phyloP scores from a whole-genome alignment of 2,113 vertebrate species.

The Syngnathoides biaculeatus region DNA sequence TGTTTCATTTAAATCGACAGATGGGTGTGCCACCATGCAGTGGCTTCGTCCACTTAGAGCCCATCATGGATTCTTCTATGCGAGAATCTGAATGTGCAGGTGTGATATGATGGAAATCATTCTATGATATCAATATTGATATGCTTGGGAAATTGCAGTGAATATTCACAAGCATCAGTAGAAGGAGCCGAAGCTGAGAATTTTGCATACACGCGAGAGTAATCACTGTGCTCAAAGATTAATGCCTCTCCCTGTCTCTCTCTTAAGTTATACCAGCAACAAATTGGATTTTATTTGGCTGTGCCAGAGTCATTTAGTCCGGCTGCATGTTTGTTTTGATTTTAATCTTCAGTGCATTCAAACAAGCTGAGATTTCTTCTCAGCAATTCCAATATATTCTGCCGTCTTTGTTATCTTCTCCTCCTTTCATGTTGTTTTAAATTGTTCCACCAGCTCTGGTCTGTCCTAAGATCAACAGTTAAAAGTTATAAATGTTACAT shows the following conservation, averaged over 20 bases:
- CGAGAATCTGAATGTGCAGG: background rate
- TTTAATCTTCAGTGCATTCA: constrained; percentile 47
- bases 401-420: constrained; percentile 1
- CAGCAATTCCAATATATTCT: constrained; percentile 1
- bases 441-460: constrained; percentile 7
- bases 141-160: background rate
- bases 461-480: constrained; percentile 37
- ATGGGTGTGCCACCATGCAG: background rate
- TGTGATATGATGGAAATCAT: background rate
- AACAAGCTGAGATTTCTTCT: constrained; percentile 2
- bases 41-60: background rate
- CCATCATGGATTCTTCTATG: background rate
- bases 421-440: constrained; percentile 25
- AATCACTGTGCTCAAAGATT: background rate
- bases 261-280: constrained; percentile 24
- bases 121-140: background rate
- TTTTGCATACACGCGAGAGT: background rate
- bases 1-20: background rate
- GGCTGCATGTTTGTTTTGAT: constrained; percentile 52
- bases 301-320: constrained; percentile 22
- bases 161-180: background rate
- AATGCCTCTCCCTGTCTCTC: constrained; percentile 1
- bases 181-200: background rate
- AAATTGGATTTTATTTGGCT: constrained; percentile 31
- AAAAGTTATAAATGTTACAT: constrained; percentile 47